Evolutionary conservation across 2,888 invertebrate species (phyloP).

Genomic region (Willowsia nigromaculata): DNA sequence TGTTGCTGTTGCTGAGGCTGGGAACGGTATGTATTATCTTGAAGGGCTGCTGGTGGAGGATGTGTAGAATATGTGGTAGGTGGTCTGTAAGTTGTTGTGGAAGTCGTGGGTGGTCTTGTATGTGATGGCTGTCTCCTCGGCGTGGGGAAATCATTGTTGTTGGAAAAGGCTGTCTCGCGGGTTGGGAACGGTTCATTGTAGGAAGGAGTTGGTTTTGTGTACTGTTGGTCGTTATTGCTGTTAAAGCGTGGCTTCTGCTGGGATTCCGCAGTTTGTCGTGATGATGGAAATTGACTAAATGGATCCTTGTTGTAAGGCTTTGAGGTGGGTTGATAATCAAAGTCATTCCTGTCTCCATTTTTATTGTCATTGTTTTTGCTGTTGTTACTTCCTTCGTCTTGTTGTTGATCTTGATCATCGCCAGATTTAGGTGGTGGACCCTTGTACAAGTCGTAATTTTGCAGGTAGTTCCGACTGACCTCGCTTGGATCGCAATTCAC

Average conservation of each 20-base stretch:
- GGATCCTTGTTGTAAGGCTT: constrained; percentile 50
- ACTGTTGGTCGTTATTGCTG: constrained; percentile 26
- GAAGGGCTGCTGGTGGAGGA: constrained; percentile 54
- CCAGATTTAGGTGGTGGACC: constrained; percentile 65
- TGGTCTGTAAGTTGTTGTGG: constrained; percentile 47
- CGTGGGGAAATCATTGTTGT: constrained; percentile 31
- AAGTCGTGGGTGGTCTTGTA: constrained; percentile 49
- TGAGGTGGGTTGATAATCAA: constrained; percentile 32
- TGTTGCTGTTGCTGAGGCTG: constrained; percentile 23
- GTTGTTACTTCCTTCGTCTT: constrained; percentile 34
- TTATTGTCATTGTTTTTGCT: constrained; percentile 13
- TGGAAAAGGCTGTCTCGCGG: constrained; percentile 18
- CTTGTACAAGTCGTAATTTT: constrained; percentile 76
- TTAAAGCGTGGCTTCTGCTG: constrained; percentile 4
- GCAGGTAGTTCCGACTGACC: constrained; percentile 74
- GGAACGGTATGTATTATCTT: constrained; percentile 43
- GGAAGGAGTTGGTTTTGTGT: constrained; percentile 29
- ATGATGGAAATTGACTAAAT: constrained; percentile 38
- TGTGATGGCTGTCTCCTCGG: constrained; percentile 54
- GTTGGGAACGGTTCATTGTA: constrained; percentile 41
- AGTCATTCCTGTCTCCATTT: not conserved
- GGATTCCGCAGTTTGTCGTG: constrained; percentile 7
- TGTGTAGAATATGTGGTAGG: constrained; percentile 29
- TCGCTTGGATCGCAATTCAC: constrained; percentile 75
- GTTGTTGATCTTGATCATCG: constrained; percentile 42